Base-by-base conservation (phyloP, 1,140 invertebrate species). In the Thereuonema tuberculata region DNA sequence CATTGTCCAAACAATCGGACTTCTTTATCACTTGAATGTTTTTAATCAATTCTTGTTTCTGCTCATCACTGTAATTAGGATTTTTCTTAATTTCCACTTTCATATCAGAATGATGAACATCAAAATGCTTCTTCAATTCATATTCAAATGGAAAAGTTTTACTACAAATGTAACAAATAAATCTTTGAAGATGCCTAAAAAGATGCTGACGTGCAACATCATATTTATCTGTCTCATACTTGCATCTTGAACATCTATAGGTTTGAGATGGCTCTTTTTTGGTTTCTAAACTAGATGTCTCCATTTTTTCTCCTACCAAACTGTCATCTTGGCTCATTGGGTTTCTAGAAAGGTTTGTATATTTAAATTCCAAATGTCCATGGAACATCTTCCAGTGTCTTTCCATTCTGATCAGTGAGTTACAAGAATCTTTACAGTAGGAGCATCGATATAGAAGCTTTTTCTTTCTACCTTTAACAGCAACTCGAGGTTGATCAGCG, bases 151-250 rank as follows among this genome's bases (percentile, higher is more conserved):
- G 53, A 29, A 26, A 55, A 26, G 3, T 9, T 55, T 55, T 55
- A 12, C 27, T 3, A 25, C 53, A 55, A 12, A 17, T 55, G 25
- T 12, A 21, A 29, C 53, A 55, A 14, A 5, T n/a, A 28, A 27
- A 55, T 27, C 53, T 25, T 25, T 27, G 24, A 9, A 55, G 21
- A 29, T 55, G 53, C 27, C 53, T 26, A 21, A 55, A 55, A 3
- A 55, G 23, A 29, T 55, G 53, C 27, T 55, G 53, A 17, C 53
- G 24, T 9, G 27, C 53, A 14, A 55, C 27, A 23, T 55, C 53
- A 29, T 55, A 55, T 29, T 55, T 55, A 29, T 55, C 53, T 25
- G 53, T 26, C 21, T 55, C 53, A 23, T 55, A 55, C 21, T 55
- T 55, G 28, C 53, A 55, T 21, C 23, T 3, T 3, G 53, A 14